Conservation (phyloP, 2,113 vertebrate genomes). For the Antechinus stuartii region DNA sequence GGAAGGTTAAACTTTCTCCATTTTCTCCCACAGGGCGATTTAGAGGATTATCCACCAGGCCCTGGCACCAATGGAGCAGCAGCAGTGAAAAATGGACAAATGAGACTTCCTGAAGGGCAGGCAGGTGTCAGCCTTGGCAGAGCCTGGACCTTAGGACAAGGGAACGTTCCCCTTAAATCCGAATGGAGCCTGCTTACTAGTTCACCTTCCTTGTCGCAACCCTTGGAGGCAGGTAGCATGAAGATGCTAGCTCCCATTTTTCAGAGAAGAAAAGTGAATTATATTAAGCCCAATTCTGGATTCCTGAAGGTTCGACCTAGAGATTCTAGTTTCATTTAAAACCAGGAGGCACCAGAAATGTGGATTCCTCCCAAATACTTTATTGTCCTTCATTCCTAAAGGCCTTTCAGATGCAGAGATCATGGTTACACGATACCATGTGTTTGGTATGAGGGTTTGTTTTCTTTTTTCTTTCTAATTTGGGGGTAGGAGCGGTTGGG, state of each 20-base stretch:
- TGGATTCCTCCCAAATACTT: background rate
- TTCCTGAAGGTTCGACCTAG: slow-evolving; percentile 8
- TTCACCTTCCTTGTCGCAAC: background rate
- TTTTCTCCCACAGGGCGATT: background rate
- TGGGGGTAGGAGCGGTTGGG: background rate
- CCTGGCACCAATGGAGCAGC: background rate
- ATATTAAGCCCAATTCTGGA: slow-evolving; percentile 12
- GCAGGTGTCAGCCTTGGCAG: background rate
- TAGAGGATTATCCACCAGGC: background rate
- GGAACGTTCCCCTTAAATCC: background rate
- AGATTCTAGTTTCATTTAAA: slow-evolving; percentile 37
- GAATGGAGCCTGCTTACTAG: background rate
- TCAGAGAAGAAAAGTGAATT: background rate
- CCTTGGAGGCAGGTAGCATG: background rate
- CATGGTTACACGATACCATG: background rate
- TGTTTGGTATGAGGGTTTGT: background rate
- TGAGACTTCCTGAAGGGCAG: background rate
- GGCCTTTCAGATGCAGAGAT: background rate
- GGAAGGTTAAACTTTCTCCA: background rate
- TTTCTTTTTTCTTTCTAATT: background rate
- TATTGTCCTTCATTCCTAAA: slow-evolving; percentile 15
- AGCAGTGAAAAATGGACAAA: background rate
- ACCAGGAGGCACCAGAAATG: background rate
- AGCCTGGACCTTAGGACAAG: background rate
- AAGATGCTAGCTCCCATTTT: background rate